Conservation (phyloP, 2,113 vertebrate genomes). For the Stegostoma tigrinum region DNA sequence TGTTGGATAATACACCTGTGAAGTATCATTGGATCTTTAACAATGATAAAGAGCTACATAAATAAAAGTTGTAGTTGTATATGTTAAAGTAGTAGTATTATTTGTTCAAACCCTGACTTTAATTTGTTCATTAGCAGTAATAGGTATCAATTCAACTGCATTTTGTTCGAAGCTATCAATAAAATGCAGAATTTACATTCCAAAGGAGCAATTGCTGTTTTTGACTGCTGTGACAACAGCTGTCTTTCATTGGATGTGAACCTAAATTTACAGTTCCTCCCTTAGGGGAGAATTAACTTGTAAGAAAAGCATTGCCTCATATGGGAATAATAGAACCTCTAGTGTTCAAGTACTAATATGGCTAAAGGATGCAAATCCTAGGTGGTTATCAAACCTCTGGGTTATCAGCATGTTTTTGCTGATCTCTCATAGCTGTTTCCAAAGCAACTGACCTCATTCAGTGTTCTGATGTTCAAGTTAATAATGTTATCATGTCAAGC, state of each 20-base stretch:
- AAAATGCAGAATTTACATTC: neutral
- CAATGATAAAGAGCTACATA: neutral
- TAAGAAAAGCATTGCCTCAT: conserved; percentile 25
- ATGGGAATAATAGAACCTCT: conserved; percentile 7
- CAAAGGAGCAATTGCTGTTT: conserved; percentile 12
- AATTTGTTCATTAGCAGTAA: neutral
- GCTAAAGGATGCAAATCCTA: neutral
- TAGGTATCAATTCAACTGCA: neutral
- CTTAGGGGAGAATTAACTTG: neutral
- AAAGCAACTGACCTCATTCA: neutral
- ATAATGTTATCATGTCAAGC: neutral
- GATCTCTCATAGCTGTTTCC: conserved; percentile 5
- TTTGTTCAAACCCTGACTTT: neutral
- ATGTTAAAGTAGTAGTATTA: neutral
- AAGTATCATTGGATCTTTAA: neutral
- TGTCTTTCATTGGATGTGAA: neutral
- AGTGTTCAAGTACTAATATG: neutral
- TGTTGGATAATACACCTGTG: neutral
- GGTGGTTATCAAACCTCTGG: neutral
- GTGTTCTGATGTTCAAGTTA: neutral
- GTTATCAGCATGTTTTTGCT: neutral
- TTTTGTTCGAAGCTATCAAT: neutral
- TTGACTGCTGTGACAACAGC: conserved; percentile 20
- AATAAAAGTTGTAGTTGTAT: neutral
- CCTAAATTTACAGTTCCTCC: conserved; percentile 19